These are phyloP conservation scores for Drosophila hydei DNA, from an alignment of 1,140 invertebrate genomes.

Conservation along the genomic window DNA sequence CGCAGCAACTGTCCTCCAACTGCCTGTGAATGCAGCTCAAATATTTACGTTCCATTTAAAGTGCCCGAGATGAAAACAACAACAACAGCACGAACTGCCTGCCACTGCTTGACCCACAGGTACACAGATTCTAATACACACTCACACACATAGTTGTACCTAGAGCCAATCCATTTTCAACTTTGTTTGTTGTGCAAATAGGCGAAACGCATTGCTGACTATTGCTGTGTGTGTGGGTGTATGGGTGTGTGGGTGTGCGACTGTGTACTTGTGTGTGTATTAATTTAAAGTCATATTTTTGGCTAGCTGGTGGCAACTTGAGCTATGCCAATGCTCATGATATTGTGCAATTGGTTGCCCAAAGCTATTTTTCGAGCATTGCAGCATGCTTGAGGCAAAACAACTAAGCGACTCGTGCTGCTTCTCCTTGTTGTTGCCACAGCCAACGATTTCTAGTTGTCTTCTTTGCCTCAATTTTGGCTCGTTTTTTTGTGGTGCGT, in stretches of 20 bases:
- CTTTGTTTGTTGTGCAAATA: conserved; percentile 82
- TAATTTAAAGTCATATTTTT: conserved; percentile 52
- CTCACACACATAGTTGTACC: conserved; percentile 22
- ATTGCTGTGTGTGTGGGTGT: conserved; percentile 7
- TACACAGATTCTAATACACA: neutral
- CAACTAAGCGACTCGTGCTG: conserved; percentile 13
- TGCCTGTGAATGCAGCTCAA: conserved; percentile 60
- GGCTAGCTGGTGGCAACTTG: conserved; percentile 27
- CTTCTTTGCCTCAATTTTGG: neutral
- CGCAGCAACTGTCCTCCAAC: conserved; percentile 24
- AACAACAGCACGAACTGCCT: conserved; percentile 12
- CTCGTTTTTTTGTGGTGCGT: conserved; percentile 22
- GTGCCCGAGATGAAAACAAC: conserved; percentile 40
- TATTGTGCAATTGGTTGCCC: conserved; percentile 20
- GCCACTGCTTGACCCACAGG: conserved; percentile 10
- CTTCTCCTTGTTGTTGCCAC: neutral
- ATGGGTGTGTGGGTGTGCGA: neutral
- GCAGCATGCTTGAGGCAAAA: conserved; percentile 16
- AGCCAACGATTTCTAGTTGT: conserved; percentile 6
- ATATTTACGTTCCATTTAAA: conserved; percentile 81
- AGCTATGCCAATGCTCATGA: conserved; percentile 27
- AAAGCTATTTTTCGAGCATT: conserved; percentile 11
- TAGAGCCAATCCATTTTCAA: conserved; percentile 65
- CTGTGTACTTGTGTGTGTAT: conserved; percentile 5
- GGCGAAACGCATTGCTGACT: conserved; percentile 58